Base-by-base conservation (phyloP, 2,797 vertebrate species). In the Malurus splendens region DNA sequence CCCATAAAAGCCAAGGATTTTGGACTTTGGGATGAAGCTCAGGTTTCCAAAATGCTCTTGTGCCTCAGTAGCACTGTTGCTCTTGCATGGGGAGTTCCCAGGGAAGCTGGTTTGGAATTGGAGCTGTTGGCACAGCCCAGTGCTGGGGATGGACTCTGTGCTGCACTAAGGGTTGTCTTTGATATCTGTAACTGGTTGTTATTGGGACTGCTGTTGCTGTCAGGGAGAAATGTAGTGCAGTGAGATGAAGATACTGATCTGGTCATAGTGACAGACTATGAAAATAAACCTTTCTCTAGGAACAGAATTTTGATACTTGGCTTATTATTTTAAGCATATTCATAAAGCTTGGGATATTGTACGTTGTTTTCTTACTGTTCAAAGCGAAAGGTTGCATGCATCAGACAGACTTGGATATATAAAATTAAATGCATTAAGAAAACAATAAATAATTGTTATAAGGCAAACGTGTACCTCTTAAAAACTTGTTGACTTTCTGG, bases 231-330 rank as follows among this genome's bases (percentile, higher is more conserved):
- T 6, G 64, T 32, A 52, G 56, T n/a, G 32, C 59, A 32, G 33
- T 8, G 48, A 78, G 85, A 76, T 41, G 66, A 68, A 86, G 77
- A 62, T 33, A 24, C 75, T 70, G 71, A 88, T 91, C 77, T 56
- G 64, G 59, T 90, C 79, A 56, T 32, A 54, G 33, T 41, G 86
- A 76, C 67, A 89, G 62, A 39, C 56, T 81, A 32, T 45, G 87
- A 76, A 94, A 91, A 92, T 59, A 85, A 86, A 80, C 81, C 42
- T 60, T 74, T 59, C 67, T 79, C 55, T 44, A 27, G 66, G 50
- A 88, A 32, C 9, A 75, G 51, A 60, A 47, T 67, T 87, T 61
- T 75, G 84, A 68, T 47, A 80, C 57, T 15, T 73, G n/a, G 18
- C 23, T 38, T 72, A 41, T 83, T 87, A n/a, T 73, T 48, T 65